These are phyloP conservation scores for Drosophila formosana DNA, from an alignment of 2,888 invertebrate genomes.

Conservation along the genomic window DNA sequence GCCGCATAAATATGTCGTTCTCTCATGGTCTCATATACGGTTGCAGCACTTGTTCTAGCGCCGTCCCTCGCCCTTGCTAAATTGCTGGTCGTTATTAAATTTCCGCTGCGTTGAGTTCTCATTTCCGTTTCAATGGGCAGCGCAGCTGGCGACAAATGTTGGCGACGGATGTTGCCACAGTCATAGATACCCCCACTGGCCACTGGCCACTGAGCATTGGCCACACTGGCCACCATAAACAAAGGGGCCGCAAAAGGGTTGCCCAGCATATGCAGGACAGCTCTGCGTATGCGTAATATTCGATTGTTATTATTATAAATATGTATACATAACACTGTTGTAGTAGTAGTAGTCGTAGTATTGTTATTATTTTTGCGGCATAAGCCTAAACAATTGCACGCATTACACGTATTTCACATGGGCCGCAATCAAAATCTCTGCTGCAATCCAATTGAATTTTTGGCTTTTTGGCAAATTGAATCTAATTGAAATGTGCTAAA, in stretches of 20 bases:
- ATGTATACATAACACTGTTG: neutral
- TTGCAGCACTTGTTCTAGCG: slow-evolving; percentile 12
- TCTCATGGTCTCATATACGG: slow-evolving; percentile 20
- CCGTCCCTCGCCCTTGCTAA: slow-evolving; percentile 48
- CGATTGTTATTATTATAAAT: slow-evolving; percentile 55
- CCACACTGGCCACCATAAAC: slow-evolving; percentile 35
- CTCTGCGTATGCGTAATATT: slow-evolving; percentile 62
- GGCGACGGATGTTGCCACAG: slow-evolving; percentile 71
- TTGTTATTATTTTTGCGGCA: slow-evolving; percentile 30
- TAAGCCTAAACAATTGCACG: slow-evolving; percentile 46
- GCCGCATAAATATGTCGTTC: slow-evolving; percentile 78
- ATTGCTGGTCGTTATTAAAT: slow-evolving; percentile 81
- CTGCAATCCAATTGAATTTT: slow-evolving; percentile 55
- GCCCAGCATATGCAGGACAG: slow-evolving; percentile 22
- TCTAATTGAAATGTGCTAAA: slow-evolving; percentile 72
- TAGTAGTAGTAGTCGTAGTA: neutral
- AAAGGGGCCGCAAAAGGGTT: slow-evolving; percentile 50
- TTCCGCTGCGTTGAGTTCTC: slow-evolving; percentile 81
- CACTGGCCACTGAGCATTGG: slow-evolving; percentile 1
- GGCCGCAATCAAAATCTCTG: slow-evolving; percentile 67
- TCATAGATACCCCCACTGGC: slow-evolving; percentile 58
- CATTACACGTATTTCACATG: slow-evolving; percentile 36
- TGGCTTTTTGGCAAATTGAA: slow-evolving; percentile 68
- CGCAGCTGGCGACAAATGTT: slow-evolving; percentile 72
- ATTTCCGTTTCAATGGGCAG: slow-evolving; percentile 79